Evolutionary conservation across 1,140 invertebrate genomes (phyloP), one percentile per base, ranked within the genome.

Genomic region (Harpegnathos saltator): DNA sequence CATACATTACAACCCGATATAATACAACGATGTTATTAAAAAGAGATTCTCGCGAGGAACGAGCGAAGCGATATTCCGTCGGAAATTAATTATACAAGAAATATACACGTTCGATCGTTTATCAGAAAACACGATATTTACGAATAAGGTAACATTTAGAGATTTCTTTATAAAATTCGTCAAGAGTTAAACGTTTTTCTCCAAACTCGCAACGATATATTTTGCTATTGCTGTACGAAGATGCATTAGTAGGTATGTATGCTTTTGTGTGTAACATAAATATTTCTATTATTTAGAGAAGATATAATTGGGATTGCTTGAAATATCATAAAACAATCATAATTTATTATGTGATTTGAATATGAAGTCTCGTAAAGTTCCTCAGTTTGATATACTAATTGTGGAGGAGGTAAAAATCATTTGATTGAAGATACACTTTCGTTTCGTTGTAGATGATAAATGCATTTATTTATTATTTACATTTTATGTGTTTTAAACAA

Each of bases 391-490:
- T 17, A n/a, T 74, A n/a, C n/a, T n/a, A 15, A 24, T 29, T 38
- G 44, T 1, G 38, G n/a, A 15, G 22, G 26, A 9, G 24, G 11
- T 7, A 11, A 68, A 7, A 0, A 26, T 68, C 0, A 3, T 7
- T 9, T 14, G 19, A 65, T 74, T 0, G 4, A 44, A 17, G n/a
- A 7, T 65, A 24, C n/a, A 56, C n/a, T 44, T 11, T 22, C 17
- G 1, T 19, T 66, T n/a, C 38, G 38, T 78, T 56, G 22, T 54
- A 58, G 22, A 14, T 77, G 33, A 80, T 58, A 68, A 85, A 85
- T 88, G 86, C 77, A 44, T 89, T 89, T 89, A 89, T 86, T 86
- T 22, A 73, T 84, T 91, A 91, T 89, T 81, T 91, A 91, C 89
- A 91, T 69, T 69, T 48, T 0, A 56, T 61, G 12, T 73, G 33